phyloP scores from a whole-genome alignment of 2,797 vertebrate species.

The Malurus leucopterus region DNA sequence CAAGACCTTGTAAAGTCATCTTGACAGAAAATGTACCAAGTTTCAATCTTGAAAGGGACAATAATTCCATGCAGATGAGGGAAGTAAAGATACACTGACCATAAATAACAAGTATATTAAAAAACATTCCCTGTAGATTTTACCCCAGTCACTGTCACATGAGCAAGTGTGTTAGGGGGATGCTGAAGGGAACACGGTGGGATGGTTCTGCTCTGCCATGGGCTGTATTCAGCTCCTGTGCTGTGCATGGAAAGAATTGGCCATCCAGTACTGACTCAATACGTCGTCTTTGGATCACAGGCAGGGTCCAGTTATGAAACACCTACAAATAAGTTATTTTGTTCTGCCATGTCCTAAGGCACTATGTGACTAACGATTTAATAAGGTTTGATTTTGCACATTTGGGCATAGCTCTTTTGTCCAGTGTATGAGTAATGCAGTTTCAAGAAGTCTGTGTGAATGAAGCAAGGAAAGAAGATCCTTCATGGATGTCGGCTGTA shows the following conservation, averaged over 20 bases:
- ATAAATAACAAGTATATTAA: background rate
- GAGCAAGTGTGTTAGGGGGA: background rate
- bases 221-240: background rate
- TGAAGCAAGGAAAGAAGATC: background rate
- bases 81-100: background rate
- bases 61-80: constrained; percentile 3
- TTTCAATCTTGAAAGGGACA: constrained; percentile 17
- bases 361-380: background rate
- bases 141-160: accelerated
- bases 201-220: accelerated
- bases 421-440: background rate
- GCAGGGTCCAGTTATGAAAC: background rate
- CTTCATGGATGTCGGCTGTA: background rate
- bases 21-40: constrained; percentile 20
- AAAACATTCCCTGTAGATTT: background rate
- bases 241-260: background rate
- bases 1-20: constrained; percentile 42
- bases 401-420: background rate
- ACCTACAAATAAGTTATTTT: background rate
- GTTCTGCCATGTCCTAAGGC: background rate
- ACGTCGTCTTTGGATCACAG: background rate
- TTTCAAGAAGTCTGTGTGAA: background rate
- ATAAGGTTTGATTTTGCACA: background rate
- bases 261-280: background rate
- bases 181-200: accelerated